These are phyloP conservation scores for Larimichthys crocea DNA, from an alignment of 2,113 vertebrate species.

Conservation along the genomic window DNA sequence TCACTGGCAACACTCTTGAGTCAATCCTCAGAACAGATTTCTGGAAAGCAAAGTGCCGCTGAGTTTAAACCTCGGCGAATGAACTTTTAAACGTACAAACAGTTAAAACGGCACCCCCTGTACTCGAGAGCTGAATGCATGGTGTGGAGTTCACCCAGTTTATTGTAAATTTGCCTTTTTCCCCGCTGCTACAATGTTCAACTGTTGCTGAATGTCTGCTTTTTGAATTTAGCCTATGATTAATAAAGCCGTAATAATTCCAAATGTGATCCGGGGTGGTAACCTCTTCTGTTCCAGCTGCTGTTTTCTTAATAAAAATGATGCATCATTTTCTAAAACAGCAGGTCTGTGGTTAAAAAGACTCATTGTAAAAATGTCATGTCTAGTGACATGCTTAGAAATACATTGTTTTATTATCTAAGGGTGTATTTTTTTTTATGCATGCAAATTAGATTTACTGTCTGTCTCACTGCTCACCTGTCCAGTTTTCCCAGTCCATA, in stretches of 20 bases:
- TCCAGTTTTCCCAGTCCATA: background rate
- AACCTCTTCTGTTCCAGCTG: conserved; percentile 53
- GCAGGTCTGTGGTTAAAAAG: background rate
- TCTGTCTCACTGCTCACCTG: background rate
- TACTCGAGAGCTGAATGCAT: conserved; percentile 78
- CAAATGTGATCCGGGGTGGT: conserved; percentile 57
- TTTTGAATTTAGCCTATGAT: conserved; percentile 82
- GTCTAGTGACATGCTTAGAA: background rate
- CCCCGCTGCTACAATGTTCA: conserved; percentile 83
- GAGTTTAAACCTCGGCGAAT: conserved; percentile 56
- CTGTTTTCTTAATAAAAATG: background rate
- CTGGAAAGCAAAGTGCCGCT: conserved; percentile 61
- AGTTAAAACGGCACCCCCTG: conserved; percentile 54
- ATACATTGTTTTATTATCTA: background rate
- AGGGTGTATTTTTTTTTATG: background rate
- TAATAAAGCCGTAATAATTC: conserved; percentile 84
- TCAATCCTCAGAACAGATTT: conserved; percentile 40
- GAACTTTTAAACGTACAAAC: conserved; percentile 45
- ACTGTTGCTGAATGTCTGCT: conserved; percentile 86
- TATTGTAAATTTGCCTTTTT: conserved; percentile 77
- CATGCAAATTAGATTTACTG: background rate
- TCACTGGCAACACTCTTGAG: conserved; percentile 37
- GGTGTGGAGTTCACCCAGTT: conserved; percentile 79
- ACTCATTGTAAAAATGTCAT: background rate
- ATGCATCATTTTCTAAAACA: background rate